These are phyloP conservation scores for Tenualosa thibaudeaui DNA, from an alignment of 2,797 vertebrate species.

Conservation along the genomic window DNA sequence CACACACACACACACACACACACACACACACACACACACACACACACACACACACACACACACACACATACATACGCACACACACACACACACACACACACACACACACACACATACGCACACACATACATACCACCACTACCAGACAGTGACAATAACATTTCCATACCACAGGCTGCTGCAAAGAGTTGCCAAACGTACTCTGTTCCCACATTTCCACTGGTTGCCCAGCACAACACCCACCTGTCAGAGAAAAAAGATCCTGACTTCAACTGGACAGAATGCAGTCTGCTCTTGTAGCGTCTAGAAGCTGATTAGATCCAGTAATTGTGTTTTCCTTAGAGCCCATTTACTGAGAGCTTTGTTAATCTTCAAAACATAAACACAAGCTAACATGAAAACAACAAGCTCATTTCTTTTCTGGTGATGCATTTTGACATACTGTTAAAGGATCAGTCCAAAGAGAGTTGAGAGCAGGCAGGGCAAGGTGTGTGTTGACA, in stretches of 20 bases:
- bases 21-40: background rate
- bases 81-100: slow-evolving; percentile 18
- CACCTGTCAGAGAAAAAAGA: slow-evolving; percentile 1
- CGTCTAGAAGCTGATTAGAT: too few species aligned
- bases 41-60: slow-evolving; percentile 19
- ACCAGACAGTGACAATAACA: slow-evolving; percentile 26
- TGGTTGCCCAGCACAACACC: background rate
- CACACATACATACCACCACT: slow-evolving; percentile 8
- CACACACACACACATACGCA: slow-evolving; percentile 22
- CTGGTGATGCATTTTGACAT: background rate
- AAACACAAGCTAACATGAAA: background rate
- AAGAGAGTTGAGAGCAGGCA: background rate
- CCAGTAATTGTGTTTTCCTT: too few species aligned
- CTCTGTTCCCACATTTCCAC: background rate
- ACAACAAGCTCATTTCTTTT: background rate
- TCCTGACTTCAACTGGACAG: background rate
- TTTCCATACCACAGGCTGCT: slow-evolving; percentile 18
- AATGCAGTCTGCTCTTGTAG: background rate
- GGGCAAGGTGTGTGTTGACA: background rate
- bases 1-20: slow-evolving; percentile 24
- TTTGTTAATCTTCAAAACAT: background rate
- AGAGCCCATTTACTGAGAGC: too few species aligned
- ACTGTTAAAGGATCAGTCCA: background rate
- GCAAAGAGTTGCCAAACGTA: background rate
- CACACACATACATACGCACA: slow-evolving; percentile 13